Base-by-base conservation (phyloP, 2,113 vertebrate genomes). In the Scytalopus superciliaris region DNA sequence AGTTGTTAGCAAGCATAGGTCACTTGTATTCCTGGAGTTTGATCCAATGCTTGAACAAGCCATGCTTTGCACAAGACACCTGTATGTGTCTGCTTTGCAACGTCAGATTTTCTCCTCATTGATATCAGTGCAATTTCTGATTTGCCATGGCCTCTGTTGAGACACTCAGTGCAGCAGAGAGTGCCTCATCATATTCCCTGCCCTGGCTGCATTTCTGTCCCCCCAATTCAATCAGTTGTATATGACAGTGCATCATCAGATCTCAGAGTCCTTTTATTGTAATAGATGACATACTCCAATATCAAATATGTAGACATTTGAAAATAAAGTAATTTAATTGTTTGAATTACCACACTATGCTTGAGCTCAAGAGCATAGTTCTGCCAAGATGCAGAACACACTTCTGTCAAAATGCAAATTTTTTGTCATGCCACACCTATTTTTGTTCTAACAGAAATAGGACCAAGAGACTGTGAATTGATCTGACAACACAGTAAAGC, bases 141-240 rank as follows among this genome's bases (percentile, higher is more conserved):
- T 53, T 75, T 91, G 73, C 42, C 39, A 7, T 12, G 45, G 40
- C 6, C 56, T 63, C 25, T 42, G 0, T 8, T 0, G 2, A 68
- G 24, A 49, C 53, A 33, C 28, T 11, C 14, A 28, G 1, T 0
- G 0, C 35, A 57, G 16, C n/a, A 90, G 57, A 24, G 25, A 23
- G 22, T 15, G 28, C 42, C 49, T 60, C 40, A 21, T 5, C 13
- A 33, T 6, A 14, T 19, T 47, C 49, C 42, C 19, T 80, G 30
- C 44, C 40, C 53, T 14, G 7, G 18, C 53, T 77, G 30, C 10
- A 6, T 40, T 90, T 86, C 57, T 57, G 5, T 49, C 76, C 8
- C 7, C 25, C 45, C 1, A 1, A 12, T 60, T 62, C 5, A 11
- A 15, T 31, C 66, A 53, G 55, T 23, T 87, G 16, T 19, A 14